Percentiles rank a stretch among this genome's conserved stretches.
Conservation (phyloP, 2,888 invertebrate species). For the Eueremaeus valkanovi region DNA sequence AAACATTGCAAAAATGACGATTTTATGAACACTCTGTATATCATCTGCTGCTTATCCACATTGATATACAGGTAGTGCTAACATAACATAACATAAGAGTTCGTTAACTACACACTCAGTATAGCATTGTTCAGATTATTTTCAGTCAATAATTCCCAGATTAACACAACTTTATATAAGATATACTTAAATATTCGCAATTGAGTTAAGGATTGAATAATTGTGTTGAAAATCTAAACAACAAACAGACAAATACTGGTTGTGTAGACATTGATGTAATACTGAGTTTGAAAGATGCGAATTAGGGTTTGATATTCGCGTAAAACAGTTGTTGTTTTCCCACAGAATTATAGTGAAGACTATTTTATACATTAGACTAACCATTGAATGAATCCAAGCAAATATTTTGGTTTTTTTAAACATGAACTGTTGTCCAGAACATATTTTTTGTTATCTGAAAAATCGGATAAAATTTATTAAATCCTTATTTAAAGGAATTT, state of each 20-base stretch:
- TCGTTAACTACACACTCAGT: too few species aligned
- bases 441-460: too few species aligned
- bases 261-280: conserved; percentile 23
- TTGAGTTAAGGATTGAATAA: background rate
- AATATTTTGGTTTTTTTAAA: conserved; percentile 8
- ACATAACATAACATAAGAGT: too few species aligned
- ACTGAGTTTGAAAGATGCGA: conserved; percentile 1
- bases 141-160: too few species aligned
- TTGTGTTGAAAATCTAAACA: conserved; percentile 16
- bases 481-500: too few species aligned
- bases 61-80: too few species aligned
- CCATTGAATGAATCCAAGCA: background rate
- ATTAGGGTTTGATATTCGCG: background rate
- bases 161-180: background rate
- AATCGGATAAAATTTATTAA: too few species aligned
- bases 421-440: background rate
- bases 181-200: background rate
- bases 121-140: too few species aligned
- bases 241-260: conserved; percentile 16
- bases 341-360: background rate
- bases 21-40: too few species aligned
- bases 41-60: too few species aligned
- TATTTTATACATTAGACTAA: background rate
- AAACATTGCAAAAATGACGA: too few species aligned
- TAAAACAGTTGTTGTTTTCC: conserved; percentile 6